Evolutionary conservation across 2,113 vertebrate species (phyloP), one percentile per base, ranked within the genome.

Genomic region (Callipepla squamata): DNA sequence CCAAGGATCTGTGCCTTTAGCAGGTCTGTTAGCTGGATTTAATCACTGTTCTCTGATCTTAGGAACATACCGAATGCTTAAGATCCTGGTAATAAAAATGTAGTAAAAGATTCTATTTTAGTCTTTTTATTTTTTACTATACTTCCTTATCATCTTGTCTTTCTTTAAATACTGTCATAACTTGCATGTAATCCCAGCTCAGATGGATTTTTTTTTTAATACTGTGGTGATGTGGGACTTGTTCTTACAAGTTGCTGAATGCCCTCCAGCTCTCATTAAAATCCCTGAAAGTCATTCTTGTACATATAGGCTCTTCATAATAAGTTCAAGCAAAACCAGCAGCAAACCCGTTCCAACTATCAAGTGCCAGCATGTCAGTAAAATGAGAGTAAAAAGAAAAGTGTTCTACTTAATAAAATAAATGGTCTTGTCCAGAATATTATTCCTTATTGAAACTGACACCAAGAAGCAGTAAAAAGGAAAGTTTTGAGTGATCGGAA

Each of bases 201-300:
- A 86, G 69, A 86, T 93, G 72, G 87, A 65, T 96, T 91, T 92
- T 61, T 91, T 92, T 61, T 91, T 94, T 96, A 94, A 93, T 94
- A 87, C 79, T 65, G 38, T 74, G 80, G 91, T 95, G 94, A 83
- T 93, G 6, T 94, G 85, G 80, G 93, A 93, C 91, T 92, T 90
- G 90, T 93, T 95, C 95, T 91, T 94, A 94, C 9, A 62, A 91
- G 85, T 72, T 91, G 40, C 65, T 84, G 73, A 93, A 78, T 94
- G 95, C 82, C 90, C 89, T 96, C 83, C 72, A 93, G 89, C 85
- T 91, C 87, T 95, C 82, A 91, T 75, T 91, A 84, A 77, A 92
- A 87, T 91, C 87, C 61, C 73, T 94, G 90, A 91, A 95, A 94
- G 89, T 93, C 92, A 84, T 88, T 84, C 61, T 94, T 94, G 75